Evolutionary conservation across 2,797 vertebrate species (phyloP).

Genomic region (Rhynchotus rufescens): DNA sequence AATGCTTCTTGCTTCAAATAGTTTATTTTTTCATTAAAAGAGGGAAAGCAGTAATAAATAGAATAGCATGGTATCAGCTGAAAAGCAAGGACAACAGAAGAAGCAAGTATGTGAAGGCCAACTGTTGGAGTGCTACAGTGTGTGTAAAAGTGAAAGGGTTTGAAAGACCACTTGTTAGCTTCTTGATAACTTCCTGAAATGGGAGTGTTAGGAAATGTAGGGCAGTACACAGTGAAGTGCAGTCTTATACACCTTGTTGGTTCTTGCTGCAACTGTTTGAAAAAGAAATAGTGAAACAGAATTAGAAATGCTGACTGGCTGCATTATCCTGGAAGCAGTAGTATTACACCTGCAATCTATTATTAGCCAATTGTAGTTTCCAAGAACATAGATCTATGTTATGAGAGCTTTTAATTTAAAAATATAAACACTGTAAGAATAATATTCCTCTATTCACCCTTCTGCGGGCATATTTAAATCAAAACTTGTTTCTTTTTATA

Average conservation of each 20-base stretch:
- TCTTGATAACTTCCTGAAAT: background rate
- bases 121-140: background rate
- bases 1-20: background rate
- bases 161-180: background rate
- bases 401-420: background rate
- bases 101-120: background rate
- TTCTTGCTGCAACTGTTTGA: background rate
- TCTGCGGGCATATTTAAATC: background rate
- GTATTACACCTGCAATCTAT: background rate
- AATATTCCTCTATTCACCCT: background rate
- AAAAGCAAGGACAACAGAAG: background rate
- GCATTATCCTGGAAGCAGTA: background rate
- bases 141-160: background rate
- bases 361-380: background rate
- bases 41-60: background rate
- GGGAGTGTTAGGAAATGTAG: background rate
- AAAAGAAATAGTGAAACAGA: background rate
- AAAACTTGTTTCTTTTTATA: background rate
- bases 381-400: background rate
- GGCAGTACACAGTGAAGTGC: background rate
- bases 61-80: background rate
- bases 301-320: background rate
- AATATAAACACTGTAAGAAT: background rate
- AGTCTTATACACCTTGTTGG: background rate
- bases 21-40: background rate